Percentiles rank a stretch among this genome's conserved stretches.
These are phyloP conservation scores for Cephus runcator DNA, from an alignment of 2,888 invertebrate genomes.

Conservation along the genomic window DNA sequence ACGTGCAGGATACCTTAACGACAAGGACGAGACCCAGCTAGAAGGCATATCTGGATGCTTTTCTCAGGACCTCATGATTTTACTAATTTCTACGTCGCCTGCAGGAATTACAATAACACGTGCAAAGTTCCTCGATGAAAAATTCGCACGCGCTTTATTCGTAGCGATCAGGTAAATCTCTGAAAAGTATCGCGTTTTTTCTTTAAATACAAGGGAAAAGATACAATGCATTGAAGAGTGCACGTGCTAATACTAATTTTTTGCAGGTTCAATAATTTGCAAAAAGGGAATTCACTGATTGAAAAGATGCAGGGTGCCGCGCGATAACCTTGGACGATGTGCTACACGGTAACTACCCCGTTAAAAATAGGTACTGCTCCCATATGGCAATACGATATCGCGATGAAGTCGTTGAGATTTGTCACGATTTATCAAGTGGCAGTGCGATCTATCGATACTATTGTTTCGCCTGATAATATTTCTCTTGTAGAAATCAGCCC, in stretches of 20 bases:
- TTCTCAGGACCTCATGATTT: neutral
- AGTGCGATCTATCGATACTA: neutral
- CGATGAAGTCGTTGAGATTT: neutral
- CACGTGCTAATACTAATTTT: neutral
- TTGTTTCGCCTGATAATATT: neutral
- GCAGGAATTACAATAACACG: neutral
- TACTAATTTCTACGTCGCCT: neutral
- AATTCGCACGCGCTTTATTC: neutral
- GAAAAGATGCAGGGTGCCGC: neutral
- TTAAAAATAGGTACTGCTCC: neutral
- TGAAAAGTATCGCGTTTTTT: too few species aligned
- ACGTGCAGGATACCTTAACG: neutral
- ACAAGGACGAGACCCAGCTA: neutral
- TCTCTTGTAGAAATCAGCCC: neutral
- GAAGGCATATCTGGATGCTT: neutral
- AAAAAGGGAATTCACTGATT: neutral
- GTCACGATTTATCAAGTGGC: neutral
- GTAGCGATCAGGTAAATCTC: neutral
- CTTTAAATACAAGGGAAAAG: too few species aligned
- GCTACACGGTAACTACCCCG: neutral
- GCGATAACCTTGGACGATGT: neutral
- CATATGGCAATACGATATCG: neutral
- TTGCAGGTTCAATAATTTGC: neutral
- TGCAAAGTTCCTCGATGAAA: neutral
- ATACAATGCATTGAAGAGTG: neutral